Base-by-base conservation (phyloP, 2,113 vertebrate genomes). In the Procapra przewalskii region DNA sequence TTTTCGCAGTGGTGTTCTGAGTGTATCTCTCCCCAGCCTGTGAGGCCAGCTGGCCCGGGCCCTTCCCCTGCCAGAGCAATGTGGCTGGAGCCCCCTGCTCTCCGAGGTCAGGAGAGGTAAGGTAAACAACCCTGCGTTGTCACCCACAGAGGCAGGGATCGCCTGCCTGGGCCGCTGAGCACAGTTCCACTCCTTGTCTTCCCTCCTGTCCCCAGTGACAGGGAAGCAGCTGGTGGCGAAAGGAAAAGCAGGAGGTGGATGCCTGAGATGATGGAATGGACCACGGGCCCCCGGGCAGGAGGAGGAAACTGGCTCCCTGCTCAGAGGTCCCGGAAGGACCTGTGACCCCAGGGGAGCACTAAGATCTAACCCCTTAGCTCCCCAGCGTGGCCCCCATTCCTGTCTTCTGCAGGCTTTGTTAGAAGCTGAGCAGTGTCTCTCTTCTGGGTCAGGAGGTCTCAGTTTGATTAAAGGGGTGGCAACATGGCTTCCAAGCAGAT, bases 31-130 rank as follows among this genome's bases (percentile, higher is more conserved):
- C 94, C 97, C 97, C 98, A 98, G 98, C 97, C 96, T 99, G 98
- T 97, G 98, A 98, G 96, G 97, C 98, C 97, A 97, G 97, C 96
- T 98, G 98, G 98, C 98, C 97, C 48, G 55, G 96, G 98, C 94
- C 98, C 97, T 98, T 97, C 97, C 94, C 82, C 85, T 90, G 97
- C 96, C 97, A 60, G 88, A 97, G 98, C 98, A 97, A 77, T 95
- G 48, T 97, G 98, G 98, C 99, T 98, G 98, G 96, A 99, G 98
- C 93, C 98, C 99, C 98, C 99, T 98, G 98, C 98, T 99, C 98
- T 98, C 98, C 52, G 98, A 96, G 99, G 99, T 99, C 99, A 99
- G 98, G 95, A 99, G 98, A 92, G 99, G 99, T 95, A 99, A 99
- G 98, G 98, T 99, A 98, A 99, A 99, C 97, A 99, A 98, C 98